These are phyloP conservation scores for Chirona hameri DNA, from an alignment of 2,888 invertebrate genomes.

Conservation along the genomic window DNA sequence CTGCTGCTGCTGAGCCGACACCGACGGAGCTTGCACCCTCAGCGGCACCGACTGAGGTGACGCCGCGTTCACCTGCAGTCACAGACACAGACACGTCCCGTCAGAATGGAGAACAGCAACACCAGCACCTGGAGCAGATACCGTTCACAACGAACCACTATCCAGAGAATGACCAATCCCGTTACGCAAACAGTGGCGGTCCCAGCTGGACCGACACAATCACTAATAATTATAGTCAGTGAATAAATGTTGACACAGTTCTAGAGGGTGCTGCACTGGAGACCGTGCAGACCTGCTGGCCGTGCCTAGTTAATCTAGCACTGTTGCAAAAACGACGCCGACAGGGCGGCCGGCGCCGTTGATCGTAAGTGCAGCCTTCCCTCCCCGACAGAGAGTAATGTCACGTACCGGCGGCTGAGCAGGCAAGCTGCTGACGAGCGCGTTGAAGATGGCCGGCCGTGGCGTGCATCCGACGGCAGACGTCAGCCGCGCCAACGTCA, in stretches of 20 bases:
- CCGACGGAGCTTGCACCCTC: background rate
- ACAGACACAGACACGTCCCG: too few species aligned
- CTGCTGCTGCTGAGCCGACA: background rate
- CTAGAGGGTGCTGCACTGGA: conserved; percentile 1
- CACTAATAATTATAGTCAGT: background rate
- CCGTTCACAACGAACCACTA: too few species aligned
- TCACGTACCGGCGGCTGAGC: conserved; percentile 1
- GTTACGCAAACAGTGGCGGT: too few species aligned
- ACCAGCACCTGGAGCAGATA: too few species aligned
- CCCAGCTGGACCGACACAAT: too few species aligned
- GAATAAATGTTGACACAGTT: background rate
- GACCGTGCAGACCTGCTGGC: conserved; percentile 9
- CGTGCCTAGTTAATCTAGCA: background rate
- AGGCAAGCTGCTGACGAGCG: background rate
- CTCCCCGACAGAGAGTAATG: too few species aligned
- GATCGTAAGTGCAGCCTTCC: background rate
- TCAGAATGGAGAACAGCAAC: too few species aligned
- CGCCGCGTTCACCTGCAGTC: conserved; percentile 6
- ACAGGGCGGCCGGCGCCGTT: background rate
- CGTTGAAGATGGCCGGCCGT: background rate
- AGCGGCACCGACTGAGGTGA: conserved; percentile 2
- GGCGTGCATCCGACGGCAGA: background rate
- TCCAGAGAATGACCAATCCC: too few species aligned
- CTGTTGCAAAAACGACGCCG: background rate
- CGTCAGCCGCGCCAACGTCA: conserved; percentile 9